Percentiles rank a stretch among this genome's conserved stretches.
Conservation (phyloP, 2,888 invertebrate species). For the Galeruca laticollis region DNA sequence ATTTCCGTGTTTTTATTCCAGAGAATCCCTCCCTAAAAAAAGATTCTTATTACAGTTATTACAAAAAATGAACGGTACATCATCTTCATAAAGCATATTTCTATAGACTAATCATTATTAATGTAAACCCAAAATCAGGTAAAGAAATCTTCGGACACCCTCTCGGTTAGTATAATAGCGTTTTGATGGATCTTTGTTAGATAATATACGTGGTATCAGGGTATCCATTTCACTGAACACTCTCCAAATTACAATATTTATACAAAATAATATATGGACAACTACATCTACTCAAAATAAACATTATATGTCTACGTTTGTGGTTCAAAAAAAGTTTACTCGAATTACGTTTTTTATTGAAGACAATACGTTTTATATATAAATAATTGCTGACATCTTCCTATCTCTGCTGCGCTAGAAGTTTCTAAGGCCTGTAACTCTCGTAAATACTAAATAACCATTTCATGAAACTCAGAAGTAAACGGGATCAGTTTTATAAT, state of each 20-base stretch:
- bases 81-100: constrained; percentile 40
- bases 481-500: too few relatives aligned
- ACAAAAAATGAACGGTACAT: constrained; percentile 41
- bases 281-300: neutral
- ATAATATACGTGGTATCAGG: neutral
- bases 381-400: too few relatives aligned
- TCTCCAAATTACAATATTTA: neutral
- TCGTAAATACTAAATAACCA: too few relatives aligned
- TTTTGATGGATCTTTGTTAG: constrained; percentile 6
- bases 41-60: constrained; percentile 38
- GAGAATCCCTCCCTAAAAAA: constrained; percentile 13
- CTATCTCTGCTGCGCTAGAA: too few relatives aligned
- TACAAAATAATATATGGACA: neutral
- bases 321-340: too few relatives aligned
- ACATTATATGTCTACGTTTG: too few relatives aligned
- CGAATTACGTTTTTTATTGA: too few relatives aligned
- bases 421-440: too few relatives aligned
- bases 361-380: too few relatives aligned
- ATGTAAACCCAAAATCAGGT: constrained; percentile 13
- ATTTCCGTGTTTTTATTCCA: constrained; percentile 34
- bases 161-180: constrained; percentile 1
- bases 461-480: too few relatives aligned
- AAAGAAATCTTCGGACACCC: constrained; percentile 19
- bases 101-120: constrained; percentile 30
- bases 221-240: neutral